A percentile compares a stretch with the other conserved stretches of the same genome.
Evolutionary conservation across 2,113 vertebrate genomes (phyloP).

Genomic region (Thamnophis sirtalis): DNA sequence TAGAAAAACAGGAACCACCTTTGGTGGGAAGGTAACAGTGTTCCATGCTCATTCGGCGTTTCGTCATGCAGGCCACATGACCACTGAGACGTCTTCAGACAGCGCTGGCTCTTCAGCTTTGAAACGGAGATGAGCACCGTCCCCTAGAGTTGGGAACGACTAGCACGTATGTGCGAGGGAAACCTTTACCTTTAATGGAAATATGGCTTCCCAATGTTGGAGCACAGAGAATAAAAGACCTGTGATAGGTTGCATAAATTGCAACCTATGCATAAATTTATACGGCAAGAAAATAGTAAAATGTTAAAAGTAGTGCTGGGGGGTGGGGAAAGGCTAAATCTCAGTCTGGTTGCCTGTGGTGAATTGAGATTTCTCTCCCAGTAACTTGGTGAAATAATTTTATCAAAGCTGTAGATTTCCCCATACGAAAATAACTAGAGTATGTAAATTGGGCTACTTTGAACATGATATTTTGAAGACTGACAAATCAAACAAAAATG

Average conservation of each 20-base stretch:
- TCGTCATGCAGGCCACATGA: too few species aligned
- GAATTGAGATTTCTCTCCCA: background rate
- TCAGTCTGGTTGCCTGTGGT: background rate
- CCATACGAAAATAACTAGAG: background rate
- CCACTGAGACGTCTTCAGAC: too few species aligned
- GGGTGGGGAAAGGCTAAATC: background rate
- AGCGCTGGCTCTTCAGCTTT: too few species aligned
- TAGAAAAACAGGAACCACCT: too few species aligned
- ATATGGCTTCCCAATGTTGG: background rate
- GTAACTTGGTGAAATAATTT: background rate
- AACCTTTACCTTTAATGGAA: background rate
- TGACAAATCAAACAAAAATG: background rate
- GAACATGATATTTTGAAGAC: background rate
- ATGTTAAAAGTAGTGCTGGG: background rate
- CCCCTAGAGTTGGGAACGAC: too few species aligned
- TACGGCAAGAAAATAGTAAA: background rate
- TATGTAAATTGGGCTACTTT: background rate
- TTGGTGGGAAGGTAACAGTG: too few species aligned
- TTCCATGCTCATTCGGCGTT: too few species aligned
- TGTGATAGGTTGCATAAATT: too few species aligned
- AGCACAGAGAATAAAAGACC: rapidly evolving
- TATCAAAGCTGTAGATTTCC: background rate
- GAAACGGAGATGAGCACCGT: too few species aligned
- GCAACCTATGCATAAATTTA: background rate
- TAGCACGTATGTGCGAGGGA: too few species aligned